These are phyloP conservation scores for Chloroclystis v-ata DNA, from an alignment of 2,888 invertebrate species.

Conservation along the genomic window DNA sequence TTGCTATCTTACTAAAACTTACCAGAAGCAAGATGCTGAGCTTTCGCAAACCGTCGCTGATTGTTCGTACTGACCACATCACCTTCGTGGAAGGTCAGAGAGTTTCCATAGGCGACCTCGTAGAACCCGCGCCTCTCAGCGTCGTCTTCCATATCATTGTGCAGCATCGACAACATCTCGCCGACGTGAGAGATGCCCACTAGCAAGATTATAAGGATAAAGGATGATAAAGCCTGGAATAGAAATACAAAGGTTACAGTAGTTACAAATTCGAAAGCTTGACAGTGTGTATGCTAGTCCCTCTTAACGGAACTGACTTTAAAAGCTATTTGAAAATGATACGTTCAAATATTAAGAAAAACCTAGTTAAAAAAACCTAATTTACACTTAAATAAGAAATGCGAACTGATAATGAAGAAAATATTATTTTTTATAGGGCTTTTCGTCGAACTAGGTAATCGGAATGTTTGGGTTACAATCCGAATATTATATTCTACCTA, in stretches of 20 bases:
- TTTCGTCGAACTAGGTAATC: too few relatives aligned
- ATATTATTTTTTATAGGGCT: too few relatives aligned
- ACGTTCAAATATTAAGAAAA: too few relatives aligned
- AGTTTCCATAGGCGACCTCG: conserved; percentile 54
- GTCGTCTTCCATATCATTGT: conserved; percentile 73
- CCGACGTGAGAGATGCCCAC: conserved; percentile 72
- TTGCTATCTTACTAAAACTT: background rate
- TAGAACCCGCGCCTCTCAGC: conserved; percentile 66
- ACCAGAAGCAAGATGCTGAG: conserved; percentile 71
- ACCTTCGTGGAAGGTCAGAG: conserved; percentile 56
- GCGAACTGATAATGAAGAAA: too few relatives aligned
- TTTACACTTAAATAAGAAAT: too few relatives aligned
- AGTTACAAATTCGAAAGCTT: too few relatives aligned
- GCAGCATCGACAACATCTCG: conserved; percentile 69
- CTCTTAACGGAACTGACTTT: too few relatives aligned
- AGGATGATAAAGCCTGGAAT: conserved; percentile 67
- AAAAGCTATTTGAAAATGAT: too few relatives aligned
- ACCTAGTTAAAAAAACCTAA: too few relatives aligned
- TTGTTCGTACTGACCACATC: conserved; percentile 68
- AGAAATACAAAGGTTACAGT: background rate
- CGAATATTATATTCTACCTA: too few relatives aligned
- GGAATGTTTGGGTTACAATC: too few relatives aligned
- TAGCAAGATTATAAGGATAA: conserved; percentile 66
- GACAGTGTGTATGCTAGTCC: too few relatives aligned
- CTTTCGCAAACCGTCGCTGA: conserved; percentile 70